Evolutionary conservation across 2,797 vertebrate genomes (phyloP).

Genomic region (Trichosurus vulpecula): DNA sequence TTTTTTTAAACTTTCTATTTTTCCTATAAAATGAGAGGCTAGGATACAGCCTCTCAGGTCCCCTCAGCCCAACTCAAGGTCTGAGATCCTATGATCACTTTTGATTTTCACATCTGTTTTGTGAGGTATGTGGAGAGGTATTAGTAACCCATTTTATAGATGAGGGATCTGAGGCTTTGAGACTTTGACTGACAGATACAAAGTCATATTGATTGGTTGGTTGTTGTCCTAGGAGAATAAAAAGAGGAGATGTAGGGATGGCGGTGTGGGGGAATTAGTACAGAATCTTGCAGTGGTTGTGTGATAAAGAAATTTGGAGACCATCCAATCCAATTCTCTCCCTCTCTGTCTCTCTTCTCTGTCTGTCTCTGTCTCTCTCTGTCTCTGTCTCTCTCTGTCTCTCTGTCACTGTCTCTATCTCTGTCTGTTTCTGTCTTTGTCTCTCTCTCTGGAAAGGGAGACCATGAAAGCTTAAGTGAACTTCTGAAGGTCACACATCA

Average conservation of each 20-base stretch:
- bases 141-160: background rate
- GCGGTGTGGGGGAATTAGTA: background rate
- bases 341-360: background rate
- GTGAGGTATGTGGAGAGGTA: rapidly evolving
- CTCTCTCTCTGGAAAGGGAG: background rate
- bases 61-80: background rate
- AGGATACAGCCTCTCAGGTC: background rate
- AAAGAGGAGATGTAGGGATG: background rate
- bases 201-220: background rate
- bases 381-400: too few relatives aligned
- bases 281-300: background rate
- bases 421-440: background rate
- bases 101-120: background rate
- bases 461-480: background rate
- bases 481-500: background rate
- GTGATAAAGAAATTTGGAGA: background rate
- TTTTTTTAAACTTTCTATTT: background rate
- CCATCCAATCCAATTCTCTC: background rate
- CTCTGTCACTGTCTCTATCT: background rate
- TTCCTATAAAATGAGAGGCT: background rate
- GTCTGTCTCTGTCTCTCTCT: too few relatives aligned
- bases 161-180: background rate
- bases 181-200: background rate
- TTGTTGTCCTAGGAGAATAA: background rate
- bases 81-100: background rate